Evolutionary conservation across 2,888 invertebrate species (phyloP).

Genomic region (Melanostoma scalare): DNA sequence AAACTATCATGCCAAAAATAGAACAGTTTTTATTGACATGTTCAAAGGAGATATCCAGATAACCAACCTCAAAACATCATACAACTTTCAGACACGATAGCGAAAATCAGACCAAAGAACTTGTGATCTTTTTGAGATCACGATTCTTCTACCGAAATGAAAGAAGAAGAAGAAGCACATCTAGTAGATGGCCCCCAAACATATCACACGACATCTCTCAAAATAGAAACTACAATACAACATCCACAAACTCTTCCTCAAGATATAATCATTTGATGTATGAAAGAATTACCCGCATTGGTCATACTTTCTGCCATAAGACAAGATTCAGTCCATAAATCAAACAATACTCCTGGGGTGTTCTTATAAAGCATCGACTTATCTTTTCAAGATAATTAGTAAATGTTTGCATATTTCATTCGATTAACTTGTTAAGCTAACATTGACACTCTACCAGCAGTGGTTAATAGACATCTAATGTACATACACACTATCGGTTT

Average conservation of each 20-base stretch:
- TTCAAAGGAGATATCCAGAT: too few species aligned
- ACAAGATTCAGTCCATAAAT: slow-evolving; percentile 41
- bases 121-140: too few species aligned
- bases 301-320: slow-evolving; percentile 39
- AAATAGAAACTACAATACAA: not conserved
- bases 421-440: slow-evolving; percentile 35
- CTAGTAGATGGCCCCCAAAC: too few species aligned
- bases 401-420: slow-evolving; percentile 27
- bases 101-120: too few species aligned
- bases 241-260: not conserved
- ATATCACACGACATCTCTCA: not conserved
- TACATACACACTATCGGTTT: too few species aligned
- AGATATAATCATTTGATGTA: slow-evolving; percentile 24
- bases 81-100: too few species aligned
- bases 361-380: slow-evolving; percentile 1
- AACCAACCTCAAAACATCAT: too few species aligned
- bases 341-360: slow-evolving; percentile 33
- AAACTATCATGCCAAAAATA: too few species aligned
- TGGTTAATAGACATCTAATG: not conserved
- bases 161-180: too few species aligned
- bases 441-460: not conserved
- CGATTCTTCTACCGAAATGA: too few species aligned
- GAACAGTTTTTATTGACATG: too few species aligned
- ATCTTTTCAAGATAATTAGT: slow-evolving; percentile 30
- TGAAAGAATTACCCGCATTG: slow-evolving; percentile 23